Percentiles rank a stretch among this genome's conserved stretches.
These are phyloP conservation scores for Casuarius casuarius DNA, from an alignment of 2,113 vertebrate genomes.

Conservation along the genomic window DNA sequence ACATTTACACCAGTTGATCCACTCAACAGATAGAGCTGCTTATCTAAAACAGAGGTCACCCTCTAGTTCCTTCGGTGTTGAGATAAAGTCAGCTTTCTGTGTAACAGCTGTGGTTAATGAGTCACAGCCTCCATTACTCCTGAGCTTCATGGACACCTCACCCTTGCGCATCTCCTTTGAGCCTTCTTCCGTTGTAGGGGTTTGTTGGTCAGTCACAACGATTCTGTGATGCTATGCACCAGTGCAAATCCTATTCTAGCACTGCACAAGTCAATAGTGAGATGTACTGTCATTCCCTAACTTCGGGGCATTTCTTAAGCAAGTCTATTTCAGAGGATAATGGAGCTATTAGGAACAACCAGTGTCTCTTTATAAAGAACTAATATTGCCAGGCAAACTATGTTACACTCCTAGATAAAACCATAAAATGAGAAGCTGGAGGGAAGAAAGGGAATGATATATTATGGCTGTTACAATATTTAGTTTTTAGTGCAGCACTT, in stretches of 20 bases:
- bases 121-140: too few relatives aligned
- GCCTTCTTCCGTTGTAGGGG: too few relatives aligned
- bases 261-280: accelerated
- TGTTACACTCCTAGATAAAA: not conserved
- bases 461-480: not conserved
- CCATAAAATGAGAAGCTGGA: not conserved
- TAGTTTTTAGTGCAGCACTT: not conserved
- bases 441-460: not conserved
- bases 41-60: too few relatives aligned
- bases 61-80: too few relatives aligned
- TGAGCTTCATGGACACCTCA: too few relatives aligned
- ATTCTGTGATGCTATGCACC: not conserved
- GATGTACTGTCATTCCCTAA: too few relatives aligned
- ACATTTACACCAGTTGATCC: too few relatives aligned
- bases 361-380: not conserved
- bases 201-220: too few relatives aligned
- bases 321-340: not conserved
- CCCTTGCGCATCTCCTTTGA: too few relatives aligned
- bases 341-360: not conserved
- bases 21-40: too few relatives aligned
- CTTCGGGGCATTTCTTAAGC: not conserved
- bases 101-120: too few relatives aligned
- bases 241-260: not conserved
- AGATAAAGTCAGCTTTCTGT: too few relatives aligned
- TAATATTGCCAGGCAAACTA: not conserved